phyloP scores from a whole-genome alignment of 2,113 vertebrate genomes.

The Chionomys nivalis region DNA sequence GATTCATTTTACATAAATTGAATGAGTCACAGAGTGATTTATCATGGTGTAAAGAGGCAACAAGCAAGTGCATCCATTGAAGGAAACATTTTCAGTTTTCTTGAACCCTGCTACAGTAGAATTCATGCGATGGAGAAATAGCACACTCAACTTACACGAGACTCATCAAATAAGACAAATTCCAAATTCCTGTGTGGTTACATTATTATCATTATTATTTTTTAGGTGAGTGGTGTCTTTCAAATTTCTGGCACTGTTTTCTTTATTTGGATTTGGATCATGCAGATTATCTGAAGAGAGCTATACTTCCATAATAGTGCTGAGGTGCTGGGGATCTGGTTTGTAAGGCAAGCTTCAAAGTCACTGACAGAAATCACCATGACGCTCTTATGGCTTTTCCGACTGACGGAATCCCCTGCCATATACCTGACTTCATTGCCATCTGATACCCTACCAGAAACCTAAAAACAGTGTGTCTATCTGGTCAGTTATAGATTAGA shows the following conservation, averaged over 20 bases:
- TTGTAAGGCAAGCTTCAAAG: neutral
- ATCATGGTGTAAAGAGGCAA: neutral
- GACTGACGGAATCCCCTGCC: neutral
- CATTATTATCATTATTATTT: no score
- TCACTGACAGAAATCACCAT: neutral
- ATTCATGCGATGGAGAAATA: neutral
- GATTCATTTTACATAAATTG: neutral
- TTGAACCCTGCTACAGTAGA: neutral
- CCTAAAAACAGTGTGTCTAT: neutral
- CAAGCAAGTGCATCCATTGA: neutral
- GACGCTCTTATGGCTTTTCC: neutral
- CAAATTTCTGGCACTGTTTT: slow-evolving; percentile 10
- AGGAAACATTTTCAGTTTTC: neutral
- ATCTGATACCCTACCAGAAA: neutral
- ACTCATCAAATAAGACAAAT: neutral
- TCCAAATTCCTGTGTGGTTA: neutral
- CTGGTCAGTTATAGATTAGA: neutral
- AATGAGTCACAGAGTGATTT: neutral
- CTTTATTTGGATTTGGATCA: slow-evolving; percentile 23
- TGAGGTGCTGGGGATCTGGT: neutral
- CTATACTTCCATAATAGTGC: neutral
- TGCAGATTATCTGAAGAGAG: neutral
- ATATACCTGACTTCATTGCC: neutral
- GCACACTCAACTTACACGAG: neutral
- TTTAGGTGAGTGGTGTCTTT: neutral